Evolutionary conservation across 2,888 invertebrate genomes (phyloP).

Genomic region (Cataglyphis cursor): DNA sequence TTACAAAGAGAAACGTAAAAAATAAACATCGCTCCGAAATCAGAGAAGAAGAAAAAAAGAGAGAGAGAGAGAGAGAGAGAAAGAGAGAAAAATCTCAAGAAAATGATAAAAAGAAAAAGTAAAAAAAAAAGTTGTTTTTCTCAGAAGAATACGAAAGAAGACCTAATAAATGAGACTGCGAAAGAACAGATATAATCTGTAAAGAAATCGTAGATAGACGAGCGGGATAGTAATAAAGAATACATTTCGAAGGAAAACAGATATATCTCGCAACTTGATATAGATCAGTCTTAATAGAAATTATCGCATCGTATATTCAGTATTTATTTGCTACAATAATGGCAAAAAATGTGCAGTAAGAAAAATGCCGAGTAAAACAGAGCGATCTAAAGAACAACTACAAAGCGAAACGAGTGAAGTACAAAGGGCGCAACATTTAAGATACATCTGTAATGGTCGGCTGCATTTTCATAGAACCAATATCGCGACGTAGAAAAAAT

Average conservation of each 20-base stretch:
- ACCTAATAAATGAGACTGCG: constrained; percentile 30
- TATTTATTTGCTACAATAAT: constrained; percentile 16
- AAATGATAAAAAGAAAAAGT: constrained; percentile 10
- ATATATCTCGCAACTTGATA: constrained; percentile 4
- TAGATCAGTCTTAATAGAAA: constrained; percentile 28
- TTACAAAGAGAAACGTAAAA: constrained; percentile 13
- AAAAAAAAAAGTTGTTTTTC: background rate
- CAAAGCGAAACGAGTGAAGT: constrained; percentile 5
- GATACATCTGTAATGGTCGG: constrained; percentile 18
- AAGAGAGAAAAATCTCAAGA: background rate
- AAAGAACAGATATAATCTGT: constrained; percentile 10
- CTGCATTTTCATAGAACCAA: constrained; percentile 34
- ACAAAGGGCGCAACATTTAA: constrained; percentile 31
- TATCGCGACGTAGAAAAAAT: constrained; percentile 20
- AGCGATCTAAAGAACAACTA: background rate
- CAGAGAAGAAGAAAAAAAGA: constrained; percentile 3
- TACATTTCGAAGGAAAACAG: background rate
- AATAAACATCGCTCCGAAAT: constrained; percentile 19
- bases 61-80: constrained; percentile 23
- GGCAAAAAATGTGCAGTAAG: constrained; percentile 3
- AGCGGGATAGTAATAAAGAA: constrained; percentile 26
- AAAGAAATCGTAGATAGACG: constrained; percentile 23
- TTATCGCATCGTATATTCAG: constrained; percentile 10
- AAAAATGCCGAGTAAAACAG: constrained; percentile 43
- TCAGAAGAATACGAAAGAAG: constrained; percentile 11